phyloP scores from a whole-genome alignment of 2,113 vertebrate species.

The Thalassarche chlororhynchos region DNA sequence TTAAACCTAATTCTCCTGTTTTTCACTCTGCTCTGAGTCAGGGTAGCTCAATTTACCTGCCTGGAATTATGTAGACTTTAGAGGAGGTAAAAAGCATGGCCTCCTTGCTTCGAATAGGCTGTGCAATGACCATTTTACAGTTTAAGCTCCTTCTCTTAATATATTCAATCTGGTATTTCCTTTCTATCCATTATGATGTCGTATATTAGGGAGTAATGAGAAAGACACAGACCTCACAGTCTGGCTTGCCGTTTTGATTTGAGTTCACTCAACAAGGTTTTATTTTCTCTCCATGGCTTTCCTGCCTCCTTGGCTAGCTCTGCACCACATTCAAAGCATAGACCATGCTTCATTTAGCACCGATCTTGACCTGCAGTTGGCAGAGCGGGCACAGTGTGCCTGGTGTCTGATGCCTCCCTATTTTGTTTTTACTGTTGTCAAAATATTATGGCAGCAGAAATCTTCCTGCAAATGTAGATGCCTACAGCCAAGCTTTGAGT shows the following conservation, averaged over 20 bases:
- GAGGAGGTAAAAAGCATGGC: not conserved
- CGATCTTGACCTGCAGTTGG: not conserved
- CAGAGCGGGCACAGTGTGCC: not conserved
- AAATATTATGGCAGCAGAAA: not conserved
- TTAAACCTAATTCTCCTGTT: not conserved
- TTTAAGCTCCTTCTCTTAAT: not conserved
- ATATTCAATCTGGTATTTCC: not conserved
- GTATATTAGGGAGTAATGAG: not conserved
- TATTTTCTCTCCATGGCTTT: not conserved
- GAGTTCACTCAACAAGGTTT: not conserved
- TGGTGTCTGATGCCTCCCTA: not conserved
- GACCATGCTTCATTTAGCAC: not conserved
- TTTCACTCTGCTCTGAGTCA: not conserved
- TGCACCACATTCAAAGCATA: rapidly evolving
- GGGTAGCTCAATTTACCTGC: not conserved
- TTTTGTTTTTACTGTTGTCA: not conserved
- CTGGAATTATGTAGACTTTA: not conserved
- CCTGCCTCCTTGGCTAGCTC: not conserved
- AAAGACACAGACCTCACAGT: not conserved
- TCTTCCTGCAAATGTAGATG: not conserved
- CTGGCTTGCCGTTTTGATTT: not conserved
- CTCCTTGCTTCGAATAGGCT: not conserved
- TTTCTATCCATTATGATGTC: not conserved
- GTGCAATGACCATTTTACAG: not conserved
- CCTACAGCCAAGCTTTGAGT: not conserved